Base-by-base conservation (phyloP, 2,888 invertebrate genomes). In the Ametastegia equiseti region DNA sequence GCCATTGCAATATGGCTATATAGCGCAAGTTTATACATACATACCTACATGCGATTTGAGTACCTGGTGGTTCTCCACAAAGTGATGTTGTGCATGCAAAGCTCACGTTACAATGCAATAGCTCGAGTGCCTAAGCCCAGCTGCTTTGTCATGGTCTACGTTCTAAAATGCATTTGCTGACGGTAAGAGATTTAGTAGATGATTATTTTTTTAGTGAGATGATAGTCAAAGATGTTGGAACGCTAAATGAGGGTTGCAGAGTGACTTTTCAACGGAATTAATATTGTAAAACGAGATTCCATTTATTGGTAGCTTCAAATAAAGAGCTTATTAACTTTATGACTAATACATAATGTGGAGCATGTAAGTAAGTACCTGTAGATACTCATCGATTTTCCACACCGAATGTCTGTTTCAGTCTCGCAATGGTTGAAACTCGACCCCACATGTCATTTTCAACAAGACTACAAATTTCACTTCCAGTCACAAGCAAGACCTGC, bases 61-160 rank as follows among this genome's bases (percentile, higher is more conserved):
- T 30, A 30, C 50, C 15, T 50, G 6, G 75, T 11, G 33, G 54
- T 54, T 75, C 54, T 23, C 50, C 54, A 13, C 75, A 33, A 75
- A 75, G 36, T 50, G 50, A 54, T 30, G 9, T 50, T 36, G 36
- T n/a, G 54, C 33, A 75, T 36, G 65, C 42, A 33, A 50, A 73
- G 27, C 45, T 71, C 45, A 45, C 45, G 69, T 71, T 71, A 71
- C 69, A 42, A 45, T 11, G 15, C 42, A 42, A 42, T 19, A n/a
- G 65, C 39, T 67, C 65, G 65, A n/a, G n/a, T 36, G 39, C 19
- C 36, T 39, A 15, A n/a, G 39, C 39, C 19, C 4, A n/a, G 11
- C 9, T n/a, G n/a, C n/a, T n/a, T n/a, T n/a, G n/a, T 7, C 9
- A 39, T 19, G 65, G n/a, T 9, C 15, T 23, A 6, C 19, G 9